phyloP scores from a whole-genome alignment of 2,888 invertebrate species.

The Drosophila incognita region DNA sequence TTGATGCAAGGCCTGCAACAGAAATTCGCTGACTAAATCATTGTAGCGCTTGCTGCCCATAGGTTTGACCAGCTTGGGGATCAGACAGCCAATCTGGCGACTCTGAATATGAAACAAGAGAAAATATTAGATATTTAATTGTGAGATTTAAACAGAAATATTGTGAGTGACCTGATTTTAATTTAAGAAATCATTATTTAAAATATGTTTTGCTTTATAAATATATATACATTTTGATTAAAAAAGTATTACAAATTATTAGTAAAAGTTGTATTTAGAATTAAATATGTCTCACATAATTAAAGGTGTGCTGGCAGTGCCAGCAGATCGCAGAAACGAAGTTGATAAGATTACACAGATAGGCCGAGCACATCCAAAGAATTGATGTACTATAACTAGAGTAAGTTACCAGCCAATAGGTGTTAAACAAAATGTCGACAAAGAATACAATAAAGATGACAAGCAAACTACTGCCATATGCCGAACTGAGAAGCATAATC shows the following conservation, averaged over 20 bases:
- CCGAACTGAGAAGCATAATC: conserved; percentile 66
- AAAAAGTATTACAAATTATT: background rate
- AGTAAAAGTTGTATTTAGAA: background rate
- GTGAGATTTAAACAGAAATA: background rate
- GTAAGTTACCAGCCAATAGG: conserved; percentile 74
- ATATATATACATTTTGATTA: background rate
- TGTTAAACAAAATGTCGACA: conserved; percentile 77
- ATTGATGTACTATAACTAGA: conserved; percentile 21
- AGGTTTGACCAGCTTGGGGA: conserved; percentile 82
- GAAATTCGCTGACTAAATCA: conserved; percentile 83
- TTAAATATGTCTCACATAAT: conserved; percentile 64
- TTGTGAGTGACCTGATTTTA: background rate
- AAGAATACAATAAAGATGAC: conserved; percentile 76
- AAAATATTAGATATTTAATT: background rate
- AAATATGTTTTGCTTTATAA: too few species aligned
- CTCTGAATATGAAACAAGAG: conserved; percentile 68
- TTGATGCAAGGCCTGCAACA: conserved; percentile 83
- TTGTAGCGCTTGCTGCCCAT: conserved; percentile 82
- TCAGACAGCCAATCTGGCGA: conserved; percentile 82
- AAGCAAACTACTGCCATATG: conserved; percentile 80
- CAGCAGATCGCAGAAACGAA: conserved; percentile 72
- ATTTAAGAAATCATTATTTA: background rate
- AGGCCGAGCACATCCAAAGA: conserved; percentile 41
- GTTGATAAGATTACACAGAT: conserved; percentile 53
- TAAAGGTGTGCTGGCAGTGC: conserved; percentile 77